These are phyloP conservation scores for Bombyx mandarina DNA, from an alignment of 1,140 invertebrate species.

Conservation along the genomic window DNA sequence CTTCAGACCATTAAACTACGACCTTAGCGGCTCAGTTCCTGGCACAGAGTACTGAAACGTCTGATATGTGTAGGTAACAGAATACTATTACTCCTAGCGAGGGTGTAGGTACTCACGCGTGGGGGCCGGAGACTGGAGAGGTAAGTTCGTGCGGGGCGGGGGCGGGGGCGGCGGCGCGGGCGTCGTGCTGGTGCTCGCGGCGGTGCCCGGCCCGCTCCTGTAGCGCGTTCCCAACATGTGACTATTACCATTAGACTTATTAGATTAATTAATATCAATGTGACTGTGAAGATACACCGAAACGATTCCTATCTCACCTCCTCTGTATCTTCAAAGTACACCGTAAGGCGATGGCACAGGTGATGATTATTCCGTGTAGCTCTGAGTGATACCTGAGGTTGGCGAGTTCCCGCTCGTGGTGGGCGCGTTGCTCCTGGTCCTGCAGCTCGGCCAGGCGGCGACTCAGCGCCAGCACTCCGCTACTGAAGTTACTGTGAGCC, in stretches of 20 bases:
- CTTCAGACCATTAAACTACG: too few relatives aligned
- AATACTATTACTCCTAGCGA: too few relatives aligned
- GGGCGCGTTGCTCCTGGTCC: conserved; percentile 79
- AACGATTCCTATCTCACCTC: too few relatives aligned
- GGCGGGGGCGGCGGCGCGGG: conserved; percentile 9
- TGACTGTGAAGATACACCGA: conserved; percentile 70
- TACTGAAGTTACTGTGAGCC: conserved; percentile 89
- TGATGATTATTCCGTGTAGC: conserved; percentile 24
- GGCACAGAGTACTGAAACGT: too few relatives aligned
- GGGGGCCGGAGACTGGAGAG: conserved; percentile 7
- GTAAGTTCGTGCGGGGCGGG: conserved; percentile 8
- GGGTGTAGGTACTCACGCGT: conserved; percentile 9
- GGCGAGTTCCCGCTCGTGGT: conserved; percentile 86
- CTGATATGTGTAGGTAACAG: too few relatives aligned
- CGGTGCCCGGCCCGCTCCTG: conserved; percentile 76
- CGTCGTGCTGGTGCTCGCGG: conserved; percentile 15
- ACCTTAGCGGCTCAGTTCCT: too few relatives aligned
- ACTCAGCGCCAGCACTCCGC: conserved; percentile 81
- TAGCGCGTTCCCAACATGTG: conserved; percentile 3
- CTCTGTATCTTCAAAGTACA: conserved; percentile 43
- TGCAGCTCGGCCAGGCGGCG: conserved; percentile 76
- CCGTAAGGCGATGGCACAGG: too few relatives aligned
- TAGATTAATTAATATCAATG: conserved; percentile 64
- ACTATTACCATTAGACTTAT: not conserved
- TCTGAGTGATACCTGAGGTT: conserved; percentile 76